Conservation (phyloP, 2,797 vertebrate genomes). For the Hemibagrus guttatus region DNA sequence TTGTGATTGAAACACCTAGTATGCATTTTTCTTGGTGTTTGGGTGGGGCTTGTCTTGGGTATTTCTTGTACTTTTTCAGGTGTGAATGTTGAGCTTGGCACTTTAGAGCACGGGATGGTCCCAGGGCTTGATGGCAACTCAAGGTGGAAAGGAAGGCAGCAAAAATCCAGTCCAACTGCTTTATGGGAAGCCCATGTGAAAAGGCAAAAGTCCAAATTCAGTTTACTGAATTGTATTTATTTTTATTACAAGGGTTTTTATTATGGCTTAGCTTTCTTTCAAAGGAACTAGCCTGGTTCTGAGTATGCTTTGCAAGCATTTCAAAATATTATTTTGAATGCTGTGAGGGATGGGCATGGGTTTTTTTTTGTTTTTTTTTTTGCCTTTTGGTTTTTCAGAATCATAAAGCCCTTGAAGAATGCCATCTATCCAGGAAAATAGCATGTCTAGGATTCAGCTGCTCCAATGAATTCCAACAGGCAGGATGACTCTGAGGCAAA, state of each 20-base stretch:
- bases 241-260: constrained; percentile 2
- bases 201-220: constrained; percentile 54
- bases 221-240: background rate
- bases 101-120: constrained; percentile 77
- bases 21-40: constrained; percentile 76
- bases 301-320: constrained; percentile 12
- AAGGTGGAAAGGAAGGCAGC: constrained; percentile 80
- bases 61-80: constrained; percentile 84
- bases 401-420: constrained; percentile 67
- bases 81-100: constrained; percentile 77
- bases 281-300: background rate
- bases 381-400: constrained; percentile 76
- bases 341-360: constrained; percentile 59
- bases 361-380: constrained; percentile 56
- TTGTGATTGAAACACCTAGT: constrained; percentile 79
- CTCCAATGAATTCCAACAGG: constrained; percentile 62
- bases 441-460: constrained; percentile 63
- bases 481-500: constrained; percentile 58
- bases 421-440: constrained; percentile 65
- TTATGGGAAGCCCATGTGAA: constrained; percentile 57
- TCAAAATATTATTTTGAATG: constrained; percentile 49
- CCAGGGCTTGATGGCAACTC: constrained; percentile 76
- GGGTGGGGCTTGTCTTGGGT: constrained; percentile 72
- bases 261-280: background rate
- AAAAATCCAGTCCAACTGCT: constrained; percentile 66